Percentiles rank a stretch among this genome's conserved stretches.
phyloP scores from a whole-genome alignment of 2,797 vertebrate species.

The Enteromius anoplus region DNA sequence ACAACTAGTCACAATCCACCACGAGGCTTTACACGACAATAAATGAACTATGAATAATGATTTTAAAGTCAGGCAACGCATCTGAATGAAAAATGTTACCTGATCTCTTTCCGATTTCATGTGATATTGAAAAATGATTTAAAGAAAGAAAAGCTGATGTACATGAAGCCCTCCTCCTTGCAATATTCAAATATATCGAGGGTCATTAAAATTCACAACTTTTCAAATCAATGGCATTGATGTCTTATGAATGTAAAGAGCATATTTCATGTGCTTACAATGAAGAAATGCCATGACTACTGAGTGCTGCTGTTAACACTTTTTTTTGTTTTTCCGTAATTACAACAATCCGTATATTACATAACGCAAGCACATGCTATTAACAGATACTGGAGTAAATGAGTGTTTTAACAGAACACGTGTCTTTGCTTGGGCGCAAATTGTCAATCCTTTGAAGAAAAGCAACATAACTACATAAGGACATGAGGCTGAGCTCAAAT shows the following conservation, averaged over 20 bases:
- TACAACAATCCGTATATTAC: slow-evolving; percentile 22
- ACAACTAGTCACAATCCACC: not conserved
- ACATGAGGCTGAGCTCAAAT: slow-evolving; percentile 4
- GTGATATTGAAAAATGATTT: not conserved
- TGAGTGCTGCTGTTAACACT: slow-evolving; percentile 11
- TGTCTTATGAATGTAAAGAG: slow-evolving; percentile 27
- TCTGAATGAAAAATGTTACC: slow-evolving; percentile 2
- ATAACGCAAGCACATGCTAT: slow-evolving; percentile 25
- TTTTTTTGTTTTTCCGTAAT: not conserved
- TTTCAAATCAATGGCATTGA: not conserved
- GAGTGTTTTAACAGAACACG: not conserved
- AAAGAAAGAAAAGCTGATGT: slow-evolving; percentile 11
- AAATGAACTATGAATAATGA: not conserved
- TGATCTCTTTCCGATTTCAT: not conserved
- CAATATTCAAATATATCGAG: slow-evolving; percentile 19
- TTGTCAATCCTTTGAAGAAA: not conserved
- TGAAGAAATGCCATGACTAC: not conserved
- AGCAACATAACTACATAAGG: not conserved
- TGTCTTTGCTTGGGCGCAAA: slow-evolving; percentile 20
- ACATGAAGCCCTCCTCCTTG: slow-evolving; percentile 33
- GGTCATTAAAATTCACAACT: slow-evolving; percentile 23
- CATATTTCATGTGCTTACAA: not conserved
- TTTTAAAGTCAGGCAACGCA: not conserved
- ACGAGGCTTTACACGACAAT: not conserved
- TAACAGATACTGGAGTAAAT: slow-evolving; percentile 5